phyloP scores from a whole-genome alignment of 2,113 vertebrate species.

The Thoracochromis brauschi region DNA sequence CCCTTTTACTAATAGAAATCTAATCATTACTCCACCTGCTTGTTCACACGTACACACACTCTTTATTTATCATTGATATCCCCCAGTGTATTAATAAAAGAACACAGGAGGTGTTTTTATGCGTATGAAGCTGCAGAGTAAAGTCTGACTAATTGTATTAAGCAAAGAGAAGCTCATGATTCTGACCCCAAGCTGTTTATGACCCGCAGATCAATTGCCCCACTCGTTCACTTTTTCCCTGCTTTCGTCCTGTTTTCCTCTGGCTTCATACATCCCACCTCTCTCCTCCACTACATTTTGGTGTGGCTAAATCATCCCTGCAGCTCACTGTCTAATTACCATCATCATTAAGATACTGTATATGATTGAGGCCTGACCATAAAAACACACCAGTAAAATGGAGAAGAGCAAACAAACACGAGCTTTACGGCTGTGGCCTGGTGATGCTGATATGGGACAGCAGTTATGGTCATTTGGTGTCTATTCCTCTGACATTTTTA shows the following conservation, averaged over 20 bases:
- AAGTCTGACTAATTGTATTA: constrained; percentile 54
- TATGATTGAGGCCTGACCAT: constrained; percentile 43
- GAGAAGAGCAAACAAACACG: constrained; percentile 43
- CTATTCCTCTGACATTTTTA: constrained; percentile 57
- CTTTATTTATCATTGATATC: constrained; percentile 47
- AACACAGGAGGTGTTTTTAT: constrained; percentile 24
- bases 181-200: constrained; percentile 47
- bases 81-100: constrained; percentile 30
- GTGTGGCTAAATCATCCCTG: constrained; percentile 3
- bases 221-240: background rate
- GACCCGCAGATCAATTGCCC: constrained; percentile 40
- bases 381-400: constrained; percentile 41
- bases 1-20: constrained; percentile 60
- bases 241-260: background rate
- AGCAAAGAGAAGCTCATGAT: constrained; percentile 26
- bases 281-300: background rate
- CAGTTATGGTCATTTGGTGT: constrained; percentile 25
- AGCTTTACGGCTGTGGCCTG: constrained; percentile 60
- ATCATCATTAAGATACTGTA: constrained; percentile 51
- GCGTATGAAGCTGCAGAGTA: constrained; percentile 4
- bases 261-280: background rate
- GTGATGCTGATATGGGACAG: constrained; percentile 51
- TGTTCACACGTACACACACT: constrained; percentile 9
- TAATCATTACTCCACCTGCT: constrained; percentile 58
- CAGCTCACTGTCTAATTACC: constrained; percentile 49